These are phyloP conservation scores for Hymenopus coronatus DNA, from an alignment of 2,888 invertebrate genomes.

Conservation along the genomic window DNA sequence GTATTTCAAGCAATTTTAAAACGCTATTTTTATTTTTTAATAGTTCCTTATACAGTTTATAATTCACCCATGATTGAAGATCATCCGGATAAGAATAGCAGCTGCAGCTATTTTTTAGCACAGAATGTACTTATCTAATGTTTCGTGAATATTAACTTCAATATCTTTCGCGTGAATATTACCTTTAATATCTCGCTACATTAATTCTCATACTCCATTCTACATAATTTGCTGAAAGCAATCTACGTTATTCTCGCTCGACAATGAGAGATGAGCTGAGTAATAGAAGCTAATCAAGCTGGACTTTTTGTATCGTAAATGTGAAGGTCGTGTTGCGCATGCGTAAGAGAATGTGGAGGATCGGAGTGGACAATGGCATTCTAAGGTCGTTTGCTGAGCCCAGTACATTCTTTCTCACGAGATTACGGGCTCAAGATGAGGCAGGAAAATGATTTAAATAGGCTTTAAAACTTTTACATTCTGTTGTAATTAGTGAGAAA, in stretches of 20 bases:
- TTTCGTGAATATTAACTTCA: too few relatives aligned
- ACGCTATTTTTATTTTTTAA: too few relatives aligned
- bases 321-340: not conserved
- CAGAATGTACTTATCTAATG: too few relatives aligned
- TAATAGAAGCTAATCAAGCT: not conserved
- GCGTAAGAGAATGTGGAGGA: not conserved
- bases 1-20: too few relatives aligned
- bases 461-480: not conserved
- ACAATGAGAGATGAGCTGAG: not conserved
- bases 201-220: too few relatives aligned
- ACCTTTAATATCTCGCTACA: too few relatives aligned
- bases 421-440: not conserved
- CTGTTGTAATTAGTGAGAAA: not conserved
- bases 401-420: not conserved
- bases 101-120: too few relatives aligned
- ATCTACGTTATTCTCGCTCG: not conserved
- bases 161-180: too few relatives aligned
- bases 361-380: not conserved
- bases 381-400: not conserved
- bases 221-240: not conserved
- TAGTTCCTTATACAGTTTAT: too few relatives aligned
- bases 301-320: not conserved
- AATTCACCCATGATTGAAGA: too few relatives aligned
- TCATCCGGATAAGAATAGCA: too few relatives aligned
- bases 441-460: not conserved